phyloP scores from a whole-genome alignment of 1,140 invertebrate species.

The Drosophila prosaltans region DNA sequence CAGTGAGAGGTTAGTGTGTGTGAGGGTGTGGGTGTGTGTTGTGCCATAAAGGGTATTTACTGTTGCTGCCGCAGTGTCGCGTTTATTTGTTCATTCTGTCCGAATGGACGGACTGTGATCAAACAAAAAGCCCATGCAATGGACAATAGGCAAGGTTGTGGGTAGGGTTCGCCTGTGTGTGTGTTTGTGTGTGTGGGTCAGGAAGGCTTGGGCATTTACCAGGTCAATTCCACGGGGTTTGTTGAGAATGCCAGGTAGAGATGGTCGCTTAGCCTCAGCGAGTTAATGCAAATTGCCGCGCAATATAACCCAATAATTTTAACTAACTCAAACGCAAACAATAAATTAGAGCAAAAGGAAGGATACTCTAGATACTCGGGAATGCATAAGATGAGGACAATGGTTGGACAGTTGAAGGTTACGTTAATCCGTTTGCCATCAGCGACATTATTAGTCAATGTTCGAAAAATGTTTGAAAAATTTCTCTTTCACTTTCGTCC shows the following conservation, averaged over 20 bases:
- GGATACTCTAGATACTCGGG: conserved; percentile 50
- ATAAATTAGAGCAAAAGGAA: conserved; percentile 13
- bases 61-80: conserved; percentile 71
- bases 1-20: conserved; percentile 38
- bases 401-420: conserved; percentile 29
- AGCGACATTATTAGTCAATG: conserved; percentile 80
- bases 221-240: conserved; percentile 30
- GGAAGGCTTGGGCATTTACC: conserved; percentile 68
- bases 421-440: conserved; percentile 80
- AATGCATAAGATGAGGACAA: conserved; percentile 53
- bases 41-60: conserved; percentile 77
- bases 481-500: neutral
- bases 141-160: conserved; percentile 79
- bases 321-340: conserved; percentile 52
- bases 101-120: conserved; percentile 28
- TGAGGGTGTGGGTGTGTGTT: neutral
- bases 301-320: conserved; percentile 82
- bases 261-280: conserved; percentile 27
- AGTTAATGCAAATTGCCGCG: conserved; percentile 81
- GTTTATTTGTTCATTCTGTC: conserved; percentile 35
- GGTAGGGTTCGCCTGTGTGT: conserved; percentile 49
- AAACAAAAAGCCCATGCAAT: conserved; percentile 56
- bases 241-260: conserved; percentile 29
- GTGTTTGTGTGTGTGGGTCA: conserved; percentile 7
- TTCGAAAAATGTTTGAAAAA: too few relatives aligned